Evolutionary conservation across 2,113 vertebrate species (phyloP).

Genomic region (Xenus cinereus): DNA sequence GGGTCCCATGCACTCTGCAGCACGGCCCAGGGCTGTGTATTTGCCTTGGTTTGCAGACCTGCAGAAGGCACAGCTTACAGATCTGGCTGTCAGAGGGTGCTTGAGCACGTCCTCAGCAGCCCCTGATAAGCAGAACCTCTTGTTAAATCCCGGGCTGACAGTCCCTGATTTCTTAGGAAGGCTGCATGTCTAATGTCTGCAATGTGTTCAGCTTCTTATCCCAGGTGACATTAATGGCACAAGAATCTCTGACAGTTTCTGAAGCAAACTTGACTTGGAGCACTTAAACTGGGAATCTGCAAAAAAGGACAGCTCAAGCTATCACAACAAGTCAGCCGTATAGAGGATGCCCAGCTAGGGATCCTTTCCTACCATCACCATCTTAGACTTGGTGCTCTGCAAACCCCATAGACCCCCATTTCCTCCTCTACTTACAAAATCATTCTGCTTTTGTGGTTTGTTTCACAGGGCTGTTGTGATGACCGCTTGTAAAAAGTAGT

Average conservation of each 20-base stretch:
- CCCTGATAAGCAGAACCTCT: background rate
- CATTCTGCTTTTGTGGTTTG: background rate
- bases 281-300: background rate
- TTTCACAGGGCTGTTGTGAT: background rate
- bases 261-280: background rate
- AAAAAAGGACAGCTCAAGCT: background rate
- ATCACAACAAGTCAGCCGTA: background rate
- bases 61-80: background rate
- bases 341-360: background rate
- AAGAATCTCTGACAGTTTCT: background rate
- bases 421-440: background rate
- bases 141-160: background rate
- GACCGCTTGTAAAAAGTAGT: background rate
- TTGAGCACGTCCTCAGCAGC: background rate
- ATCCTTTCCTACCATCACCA: background rate
- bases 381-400: background rate
- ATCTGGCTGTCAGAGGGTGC: background rate
- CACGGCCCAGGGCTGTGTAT: rapidly evolving
- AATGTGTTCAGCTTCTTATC: background rate
- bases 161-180: background rate
- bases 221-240: background rate
- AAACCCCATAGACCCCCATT: background rate
- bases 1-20: background rate
- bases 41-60: background rate
- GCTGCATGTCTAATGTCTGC: background rate